phyloP scores from a whole-genome alignment of 1,140 invertebrate genomes.

The Drosophila lowei region DNA sequence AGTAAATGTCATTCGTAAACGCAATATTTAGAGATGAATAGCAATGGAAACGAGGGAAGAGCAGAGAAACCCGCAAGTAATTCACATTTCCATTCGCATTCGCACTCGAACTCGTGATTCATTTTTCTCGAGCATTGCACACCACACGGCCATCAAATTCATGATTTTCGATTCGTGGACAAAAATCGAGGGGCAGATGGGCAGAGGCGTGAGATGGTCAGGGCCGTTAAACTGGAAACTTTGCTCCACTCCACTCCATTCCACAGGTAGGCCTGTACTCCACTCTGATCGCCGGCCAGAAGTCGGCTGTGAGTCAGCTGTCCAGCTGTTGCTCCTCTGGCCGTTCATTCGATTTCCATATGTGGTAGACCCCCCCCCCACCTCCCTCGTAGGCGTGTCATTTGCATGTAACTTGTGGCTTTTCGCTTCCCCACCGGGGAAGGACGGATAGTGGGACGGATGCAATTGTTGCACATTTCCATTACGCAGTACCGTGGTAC shows the following conservation, averaged over 20 bases:
- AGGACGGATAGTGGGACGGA: constrained; percentile 20
- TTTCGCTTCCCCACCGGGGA: too few relatives aligned
- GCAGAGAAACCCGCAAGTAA: constrained; percentile 28
- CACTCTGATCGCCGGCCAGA: neutral
- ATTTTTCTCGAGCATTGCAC: constrained; percentile 32
- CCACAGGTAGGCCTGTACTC: constrained; percentile 36
- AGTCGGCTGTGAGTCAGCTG: constrained; percentile 34
- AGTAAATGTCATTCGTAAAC: constrained; percentile 20
- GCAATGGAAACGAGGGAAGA: too few relatives aligned
- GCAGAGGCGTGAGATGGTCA: constrained; percentile 65
- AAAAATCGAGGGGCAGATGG: neutral
- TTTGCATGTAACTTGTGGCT: constrained; percentile 58
- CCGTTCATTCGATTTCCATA: constrained; percentile 30
- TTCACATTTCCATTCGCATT: constrained; percentile 21
- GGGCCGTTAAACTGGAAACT: constrained; percentile 50
- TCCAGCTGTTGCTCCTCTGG: constrained; percentile 24
- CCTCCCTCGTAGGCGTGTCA: constrained; percentile 28
- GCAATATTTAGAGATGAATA: constrained; percentile 25
- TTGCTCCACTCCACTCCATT: constrained; percentile 4
- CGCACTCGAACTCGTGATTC: constrained; percentile 5
- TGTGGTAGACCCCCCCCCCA: constrained; percentile 11
- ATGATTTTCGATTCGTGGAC: constrained; percentile 50
- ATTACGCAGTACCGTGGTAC: neutral
- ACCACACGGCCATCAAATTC: constrained; percentile 2
- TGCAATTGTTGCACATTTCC: neutral